Evolutionary conservation across 1,140 invertebrate genomes (phyloP), one percentile per base, ranked within the genome.

Genomic region (Ceratina calcarata): DNA sequence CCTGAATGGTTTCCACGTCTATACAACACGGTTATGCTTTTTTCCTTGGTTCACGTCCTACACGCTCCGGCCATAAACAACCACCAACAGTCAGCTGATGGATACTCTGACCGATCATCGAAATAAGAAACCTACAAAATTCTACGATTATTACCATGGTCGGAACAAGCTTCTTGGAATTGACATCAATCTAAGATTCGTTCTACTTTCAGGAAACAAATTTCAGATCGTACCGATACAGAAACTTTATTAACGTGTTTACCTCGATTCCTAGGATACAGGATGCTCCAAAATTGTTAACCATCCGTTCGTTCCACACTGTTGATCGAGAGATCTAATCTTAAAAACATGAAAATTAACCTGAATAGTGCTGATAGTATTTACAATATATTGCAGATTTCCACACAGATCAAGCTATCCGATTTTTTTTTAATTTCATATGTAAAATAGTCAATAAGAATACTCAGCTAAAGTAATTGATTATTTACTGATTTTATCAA

Each of bases 91-190:
- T 13, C 13, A 15, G 15, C 66, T 18, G 57, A 64, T 16, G 27
- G 22, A 67, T 16, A n/a, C 20, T n/a, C n/a, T 20, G 74, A 77
- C 70, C 66, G 55, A 77, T 77, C 75, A 10, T 53, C 24, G 45
- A 70, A 77, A 70, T 69, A 70, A 77, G 67, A 77, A 70, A 77
- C 15, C 37, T 45, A 37, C 70, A 62, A 77, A 69, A 70, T 51
- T 22, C 13, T 32, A 53, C 57, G 75, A 70, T 70, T 70, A 70
- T 32, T 51, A 37, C 55, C n/a, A 49, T 22, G 37, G 37, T 60
- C 66, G 18, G 66, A 49, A 45, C 22, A 53, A 58, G 67, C 24
- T 70, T 77, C 75, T 61, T 20, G 57, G 75, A 77, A 77, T 45
- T 61, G 57, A 61, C 75, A 70, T 51, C 49, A 57, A 1, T 45